phyloP scores from a whole-genome alignment of 1,140 invertebrate genomes.

The Brachionus sp. region DNA sequence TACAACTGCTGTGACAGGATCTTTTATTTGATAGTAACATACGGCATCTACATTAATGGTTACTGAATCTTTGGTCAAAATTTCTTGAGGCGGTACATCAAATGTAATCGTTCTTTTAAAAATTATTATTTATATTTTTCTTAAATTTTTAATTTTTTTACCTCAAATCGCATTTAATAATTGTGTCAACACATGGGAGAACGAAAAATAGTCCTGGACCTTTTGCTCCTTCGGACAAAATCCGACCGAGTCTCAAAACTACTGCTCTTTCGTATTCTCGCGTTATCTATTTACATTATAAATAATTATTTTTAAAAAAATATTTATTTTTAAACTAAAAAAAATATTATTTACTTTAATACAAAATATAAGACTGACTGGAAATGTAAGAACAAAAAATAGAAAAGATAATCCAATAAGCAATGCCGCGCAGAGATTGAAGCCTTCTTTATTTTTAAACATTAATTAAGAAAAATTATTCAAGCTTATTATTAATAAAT shows the following conservation, averaged over 20 bases:
- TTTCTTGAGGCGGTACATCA: constrained; percentile 48
- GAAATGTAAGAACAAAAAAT: not conserved
- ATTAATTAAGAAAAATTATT: not conserved
- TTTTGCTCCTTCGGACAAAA: not conserved
- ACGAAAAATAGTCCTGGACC: constrained; percentile 47
- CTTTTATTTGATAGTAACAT: constrained; percentile 42
- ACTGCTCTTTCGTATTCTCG: constrained; percentile 46
- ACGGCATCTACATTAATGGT: constrained; percentile 48
- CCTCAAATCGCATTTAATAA: constrained; percentile 46
- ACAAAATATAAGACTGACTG: constrained; percentile 2
- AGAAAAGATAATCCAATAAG: constrained; percentile 1
- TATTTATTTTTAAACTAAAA: not conserved
- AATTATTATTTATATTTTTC: not conserved
- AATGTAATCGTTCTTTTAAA: constrained; percentile 39
- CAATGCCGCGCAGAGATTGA: not conserved
- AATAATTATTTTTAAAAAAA: not conserved
- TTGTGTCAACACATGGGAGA: constrained; percentile 46
- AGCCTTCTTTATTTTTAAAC: not conserved
- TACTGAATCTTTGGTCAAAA: constrained; percentile 48
- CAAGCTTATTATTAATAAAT: not conserved
- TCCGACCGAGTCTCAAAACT: constrained; percentile 43
- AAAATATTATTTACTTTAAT: constrained; percentile 6
- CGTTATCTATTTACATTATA: not conserved
- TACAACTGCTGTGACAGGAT: constrained; percentile 46
- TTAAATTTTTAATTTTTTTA: not conserved